These are phyloP conservation scores for Felis chaus DNA, from an alignment of 2,113 vertebrate genomes.

Conservation along the genomic window DNA sequence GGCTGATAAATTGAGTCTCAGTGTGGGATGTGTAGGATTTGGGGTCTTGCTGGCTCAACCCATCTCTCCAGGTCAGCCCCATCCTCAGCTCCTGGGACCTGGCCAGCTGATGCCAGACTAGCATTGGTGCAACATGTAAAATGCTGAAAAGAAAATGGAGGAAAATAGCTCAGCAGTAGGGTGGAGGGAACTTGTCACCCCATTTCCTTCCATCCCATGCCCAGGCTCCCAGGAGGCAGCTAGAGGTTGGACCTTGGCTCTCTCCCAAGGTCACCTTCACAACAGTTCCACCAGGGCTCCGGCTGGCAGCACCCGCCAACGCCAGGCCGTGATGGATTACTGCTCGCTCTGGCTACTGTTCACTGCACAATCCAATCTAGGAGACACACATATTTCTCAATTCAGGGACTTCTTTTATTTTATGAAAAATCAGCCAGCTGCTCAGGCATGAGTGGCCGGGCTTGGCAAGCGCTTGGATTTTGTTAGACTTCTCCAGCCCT, in stretches of 20 bases:
- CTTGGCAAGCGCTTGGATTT: slow-evolving; percentile 28
- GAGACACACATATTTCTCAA: slow-evolving; percentile 92
- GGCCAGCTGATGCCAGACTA: background rate
- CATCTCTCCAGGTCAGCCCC: background rate
- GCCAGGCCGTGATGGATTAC: slow-evolving; percentile 90
- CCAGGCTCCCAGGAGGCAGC: slow-evolving; percentile 58
- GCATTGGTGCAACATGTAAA: background rate
- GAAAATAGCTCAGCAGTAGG: background rate
- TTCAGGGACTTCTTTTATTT: slow-evolving; percentile 90
- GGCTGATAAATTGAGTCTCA: background rate
- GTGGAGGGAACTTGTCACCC: background rate
- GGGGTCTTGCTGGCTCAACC: background rate
- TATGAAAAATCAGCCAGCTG: slow-evolving; percentile 87
- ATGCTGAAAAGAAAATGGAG: background rate
- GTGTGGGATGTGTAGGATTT: background rate
- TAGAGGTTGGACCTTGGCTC: slow-evolving; percentile 52
- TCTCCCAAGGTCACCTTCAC: slow-evolving; percentile 88
- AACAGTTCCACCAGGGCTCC: slow-evolving; percentile 85
- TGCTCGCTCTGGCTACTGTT: slow-evolving; percentile 90
- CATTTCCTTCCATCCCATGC: background rate
- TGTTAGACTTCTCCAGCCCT: slow-evolving; percentile 36
- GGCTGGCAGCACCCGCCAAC: slow-evolving; percentile 84
- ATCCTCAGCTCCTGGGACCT: background rate
- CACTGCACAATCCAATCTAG: slow-evolving; percentile 92
- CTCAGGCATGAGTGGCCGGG: slow-evolving; percentile 73